Evolutionary conservation across 2,113 vertebrate genomes (phyloP).

Genomic region (Zapus hudsonius): DNA sequence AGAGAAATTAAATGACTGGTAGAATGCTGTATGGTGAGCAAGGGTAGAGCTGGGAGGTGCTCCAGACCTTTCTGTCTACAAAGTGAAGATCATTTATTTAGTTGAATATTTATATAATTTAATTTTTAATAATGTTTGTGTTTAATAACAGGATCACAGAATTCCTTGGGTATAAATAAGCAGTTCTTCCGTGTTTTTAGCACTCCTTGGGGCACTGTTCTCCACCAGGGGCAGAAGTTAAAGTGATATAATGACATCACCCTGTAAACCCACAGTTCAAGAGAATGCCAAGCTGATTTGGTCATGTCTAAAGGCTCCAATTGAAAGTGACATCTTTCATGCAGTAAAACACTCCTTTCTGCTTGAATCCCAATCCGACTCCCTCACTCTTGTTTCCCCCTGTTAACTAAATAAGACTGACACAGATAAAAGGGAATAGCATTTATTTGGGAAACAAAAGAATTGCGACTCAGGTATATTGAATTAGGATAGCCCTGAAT

Average conservation of each 20-base stretch:
- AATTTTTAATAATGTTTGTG: neutral
- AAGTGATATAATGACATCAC: neutral
- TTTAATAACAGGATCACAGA: conserved; percentile 6
- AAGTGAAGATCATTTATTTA: neutral
- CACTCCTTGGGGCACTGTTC: neutral
- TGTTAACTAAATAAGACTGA: neutral
- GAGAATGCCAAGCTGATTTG: neutral
- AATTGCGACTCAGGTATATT: neutral
- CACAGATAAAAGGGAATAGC: neutral
- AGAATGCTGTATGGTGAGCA: too few relatives aligned
- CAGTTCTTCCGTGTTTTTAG: neutral
- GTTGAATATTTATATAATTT: neutral
- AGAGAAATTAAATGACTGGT: too few relatives aligned
- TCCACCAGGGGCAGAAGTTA: neutral
- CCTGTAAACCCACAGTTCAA: neutral
- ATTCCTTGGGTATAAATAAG: neutral
- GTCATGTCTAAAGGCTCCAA: neutral
- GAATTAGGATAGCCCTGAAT: neutral
- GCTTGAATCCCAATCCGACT: neutral
- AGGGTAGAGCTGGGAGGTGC: too few relatives aligned
- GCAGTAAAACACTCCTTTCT: neutral
- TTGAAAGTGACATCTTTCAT: neutral
- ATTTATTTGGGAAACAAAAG: neutral
- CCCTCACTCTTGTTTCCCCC: neutral
- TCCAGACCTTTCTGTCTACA: too few relatives aligned